phyloP scores from a whole-genome alignment of 2,113 vertebrate species.

The Coptodon rendalli region DNA sequence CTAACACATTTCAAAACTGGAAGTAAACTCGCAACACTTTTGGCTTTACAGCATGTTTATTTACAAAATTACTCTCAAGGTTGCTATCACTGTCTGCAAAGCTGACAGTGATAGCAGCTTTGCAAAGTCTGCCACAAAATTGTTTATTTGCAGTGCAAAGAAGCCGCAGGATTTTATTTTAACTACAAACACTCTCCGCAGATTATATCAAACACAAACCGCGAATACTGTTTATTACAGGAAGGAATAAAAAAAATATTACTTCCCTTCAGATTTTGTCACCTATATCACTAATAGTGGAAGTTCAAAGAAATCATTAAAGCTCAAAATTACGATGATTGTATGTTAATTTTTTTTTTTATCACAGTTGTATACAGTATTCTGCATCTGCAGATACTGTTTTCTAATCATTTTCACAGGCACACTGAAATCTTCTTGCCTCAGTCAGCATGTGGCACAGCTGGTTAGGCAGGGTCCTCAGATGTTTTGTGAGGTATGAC shows the following conservation, averaged over 20 bases:
- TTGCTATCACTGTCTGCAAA: neutral
- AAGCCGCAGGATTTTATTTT: neutral
- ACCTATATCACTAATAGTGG: neutral
- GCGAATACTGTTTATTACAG: neutral
- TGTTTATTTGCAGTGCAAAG: neutral
- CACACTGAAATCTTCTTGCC: neutral
- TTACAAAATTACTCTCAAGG: neutral
- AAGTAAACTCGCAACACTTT: neutral
- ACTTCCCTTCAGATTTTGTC: neutral
- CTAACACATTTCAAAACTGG: neutral
- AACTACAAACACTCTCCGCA: neutral
- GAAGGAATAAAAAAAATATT: neutral
- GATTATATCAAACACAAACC: neutral
- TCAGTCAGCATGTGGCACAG: slow-evolving; percentile 19
- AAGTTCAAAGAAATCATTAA: neutral
- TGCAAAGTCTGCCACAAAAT: neutral
- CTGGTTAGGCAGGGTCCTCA: neutral
- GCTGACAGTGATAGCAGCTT: neutral
- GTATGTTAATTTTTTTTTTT: neutral
- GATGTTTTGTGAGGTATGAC: slow-evolving; percentile 14
- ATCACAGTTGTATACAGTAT: neutral
- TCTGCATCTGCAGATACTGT: neutral
- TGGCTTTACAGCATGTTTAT: neutral
- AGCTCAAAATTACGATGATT: neutral
- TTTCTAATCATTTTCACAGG: neutral